Evolutionary conservation across 1,140 invertebrate genomes (phyloP).

Genomic region (Cherax quadricarinatus): DNA sequence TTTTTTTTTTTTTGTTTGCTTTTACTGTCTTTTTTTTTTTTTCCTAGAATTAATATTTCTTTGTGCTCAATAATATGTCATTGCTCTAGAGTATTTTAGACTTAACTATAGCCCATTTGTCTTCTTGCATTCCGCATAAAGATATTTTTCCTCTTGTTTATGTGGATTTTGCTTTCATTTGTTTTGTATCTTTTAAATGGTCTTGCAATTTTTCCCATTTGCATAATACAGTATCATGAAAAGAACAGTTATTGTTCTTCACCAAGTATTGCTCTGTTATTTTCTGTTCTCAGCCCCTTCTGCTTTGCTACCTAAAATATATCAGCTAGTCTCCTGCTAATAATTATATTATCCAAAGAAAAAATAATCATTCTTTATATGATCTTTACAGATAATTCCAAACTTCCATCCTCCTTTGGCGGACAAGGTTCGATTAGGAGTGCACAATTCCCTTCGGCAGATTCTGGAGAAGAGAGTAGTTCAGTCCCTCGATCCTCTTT

Average conservation of each 20-base stretch:
- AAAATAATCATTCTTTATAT: neutral
- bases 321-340: neutral
- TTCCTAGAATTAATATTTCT: too few relatives aligned
- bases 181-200: too few relatives aligned
- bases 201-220: too few relatives aligned
- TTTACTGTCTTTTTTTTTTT: too few relatives aligned
- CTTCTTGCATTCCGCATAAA: too few relatives aligned
- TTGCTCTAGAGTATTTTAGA: too few relatives aligned
- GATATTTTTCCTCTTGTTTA: too few relatives aligned
- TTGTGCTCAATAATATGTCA: too few relatives aligned
- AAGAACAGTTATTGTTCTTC: neutral
- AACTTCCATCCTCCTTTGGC: conserved; percentile 92
- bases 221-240: too few relatives aligned
- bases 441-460: conserved; percentile 93
- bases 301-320: neutral
- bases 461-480: conserved; percentile 97
- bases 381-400: conserved; percentile 86
- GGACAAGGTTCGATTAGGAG: conserved; percentile 91
- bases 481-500: conserved; percentile 90
- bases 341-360: neutral
- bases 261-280: neutral
- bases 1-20: too few relatives aligned
- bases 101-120: too few relatives aligned
- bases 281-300: neutral
- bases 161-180: too few relatives aligned